Evolutionary conservation across 2,888 invertebrate species (phyloP).

Genomic region (Pseudolycoriella hygida): DNA sequence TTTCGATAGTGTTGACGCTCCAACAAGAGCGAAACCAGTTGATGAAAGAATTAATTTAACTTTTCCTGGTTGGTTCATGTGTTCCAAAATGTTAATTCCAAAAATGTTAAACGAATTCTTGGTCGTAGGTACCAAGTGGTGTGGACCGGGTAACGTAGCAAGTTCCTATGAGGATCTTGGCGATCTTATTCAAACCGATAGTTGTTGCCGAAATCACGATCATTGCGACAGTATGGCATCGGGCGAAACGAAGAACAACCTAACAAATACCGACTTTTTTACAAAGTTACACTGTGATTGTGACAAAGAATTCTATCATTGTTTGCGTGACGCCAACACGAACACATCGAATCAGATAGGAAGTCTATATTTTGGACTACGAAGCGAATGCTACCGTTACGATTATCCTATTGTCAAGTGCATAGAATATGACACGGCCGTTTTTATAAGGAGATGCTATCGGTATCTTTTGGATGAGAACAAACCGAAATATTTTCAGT

Average conservation of each 20-base stretch:
- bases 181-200: conserved; percentile 60
- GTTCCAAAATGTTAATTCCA: neutral
- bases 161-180: conserved; percentile 58
- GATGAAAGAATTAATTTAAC: conserved; percentile 6
- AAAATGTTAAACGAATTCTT: neutral
- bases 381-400: conserved; percentile 20
- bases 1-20: neutral
- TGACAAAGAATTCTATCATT: conserved; percentile 25
- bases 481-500: conserved; percentile 21
- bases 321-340: conserved; percentile 20
- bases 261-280: conserved; percentile 24
- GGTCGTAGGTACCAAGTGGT: conserved; percentile 73
- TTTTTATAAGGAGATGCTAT: conserved; percentile 22
- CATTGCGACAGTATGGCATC: conserved; percentile 25
- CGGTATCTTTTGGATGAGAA: conserved; percentile 20
- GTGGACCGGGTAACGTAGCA: conserved; percentile 72
- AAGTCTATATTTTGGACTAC: conserved; percentile 21
- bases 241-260: conserved; percentile 16
- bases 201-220: conserved; percentile 78
- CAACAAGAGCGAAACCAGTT: neutral
- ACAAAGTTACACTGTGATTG: conserved; percentile 26
- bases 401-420: conserved; percentile 21
- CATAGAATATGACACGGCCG: conserved; percentile 18
- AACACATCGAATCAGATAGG: conserved; percentile 21
- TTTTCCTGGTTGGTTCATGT: conserved; percentile 3